Percentiles rank a stretch among this genome's conserved stretches.
phyloP scores from a whole-genome alignment of 1,140 invertebrate species.

The Drosophila nebulosa region DNA sequence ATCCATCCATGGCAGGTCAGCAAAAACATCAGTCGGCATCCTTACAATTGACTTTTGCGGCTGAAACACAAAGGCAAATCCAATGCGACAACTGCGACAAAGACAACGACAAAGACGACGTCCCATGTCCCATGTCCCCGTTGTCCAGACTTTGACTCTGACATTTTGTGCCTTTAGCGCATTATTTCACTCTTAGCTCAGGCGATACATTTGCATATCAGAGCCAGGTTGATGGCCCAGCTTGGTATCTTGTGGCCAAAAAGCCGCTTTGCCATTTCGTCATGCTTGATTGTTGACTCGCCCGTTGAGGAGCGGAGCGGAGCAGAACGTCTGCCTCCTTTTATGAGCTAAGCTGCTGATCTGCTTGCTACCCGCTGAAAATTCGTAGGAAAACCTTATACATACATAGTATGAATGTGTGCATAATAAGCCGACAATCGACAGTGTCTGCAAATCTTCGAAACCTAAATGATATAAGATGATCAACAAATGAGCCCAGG shows the following conservation, averaged over 20 bases:
- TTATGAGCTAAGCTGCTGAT: conserved; percentile 58
- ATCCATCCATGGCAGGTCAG: conserved; percentile 9
- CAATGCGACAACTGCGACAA: conserved; percentile 63
- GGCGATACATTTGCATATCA: conserved; percentile 54
- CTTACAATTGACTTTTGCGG: conserved; percentile 72
- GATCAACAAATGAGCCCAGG: background rate
- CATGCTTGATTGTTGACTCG: conserved; percentile 64
- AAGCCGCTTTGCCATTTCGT: conserved; percentile 75
- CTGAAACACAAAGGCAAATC: conserved; percentile 60
- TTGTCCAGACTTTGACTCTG: conserved; percentile 1
- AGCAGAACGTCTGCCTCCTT: conserved; percentile 41
- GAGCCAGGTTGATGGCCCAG: conserved; percentile 12
- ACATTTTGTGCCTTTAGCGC: conserved; percentile 55
- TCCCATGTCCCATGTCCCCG: background rate
- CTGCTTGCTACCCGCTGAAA: conserved; percentile 21
- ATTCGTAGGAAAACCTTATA: conserved; percentile 58
- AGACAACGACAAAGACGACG: conserved; percentile 32
- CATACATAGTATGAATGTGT: background rate
- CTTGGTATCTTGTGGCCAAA: conserved; percentile 23
- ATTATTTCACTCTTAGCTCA: conserved; percentile 53
- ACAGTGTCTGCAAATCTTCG: conserved; percentile 42
- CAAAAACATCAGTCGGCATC: conserved; percentile 38
- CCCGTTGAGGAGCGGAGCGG: background rate
- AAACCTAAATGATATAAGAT: background rate
- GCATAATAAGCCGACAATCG: conserved; percentile 27